Percentiles rank a stretch among this genome's conserved stretches.
Conservation (phyloP, 2,888 invertebrate species). For the Xestia c-nigrum region DNA sequence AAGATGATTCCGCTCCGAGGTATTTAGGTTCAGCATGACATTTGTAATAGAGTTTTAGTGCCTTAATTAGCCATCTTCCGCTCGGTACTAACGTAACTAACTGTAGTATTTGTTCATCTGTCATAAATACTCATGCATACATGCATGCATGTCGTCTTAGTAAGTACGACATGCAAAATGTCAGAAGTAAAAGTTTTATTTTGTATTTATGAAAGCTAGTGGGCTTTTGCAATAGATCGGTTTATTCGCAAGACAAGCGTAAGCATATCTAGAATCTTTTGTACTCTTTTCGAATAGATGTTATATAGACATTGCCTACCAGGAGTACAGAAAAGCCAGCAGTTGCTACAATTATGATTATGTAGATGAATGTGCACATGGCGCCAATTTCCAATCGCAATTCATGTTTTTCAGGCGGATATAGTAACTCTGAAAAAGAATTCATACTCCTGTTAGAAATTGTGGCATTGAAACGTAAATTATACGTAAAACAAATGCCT, state of each 20-base stretch:
- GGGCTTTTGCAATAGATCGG: constrained; percentile 45
- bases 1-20: constrained; percentile 72
- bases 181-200: constrained; percentile 57
- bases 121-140: constrained; percentile 33
- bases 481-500: background rate
- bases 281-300: background rate
- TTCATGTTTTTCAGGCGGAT: background rate
- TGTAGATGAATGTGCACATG: background rate
- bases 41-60: constrained; percentile 74
- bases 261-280: background rate
- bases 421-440: background rate
- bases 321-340: too few species aligned
- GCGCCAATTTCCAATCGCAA: background rate
- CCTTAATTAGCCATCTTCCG: constrained; percentile 69
- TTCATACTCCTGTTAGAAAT: background rate
- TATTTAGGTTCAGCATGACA: constrained; percentile 82
- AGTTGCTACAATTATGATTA: too few species aligned
- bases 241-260: constrained; percentile 24
- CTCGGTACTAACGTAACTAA: constrained; percentile 57
- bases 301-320: too few species aligned
- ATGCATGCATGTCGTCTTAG: constrained; percentile 2
- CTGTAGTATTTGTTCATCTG: constrained; percentile 54
- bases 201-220: constrained; percentile 46
- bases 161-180: constrained; percentile 27
- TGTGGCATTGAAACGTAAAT: background rate